These are phyloP conservation scores for Aradophagus sp. DNA, from an alignment of 1,140 invertebrate species.

Conservation along the genomic window DNA sequence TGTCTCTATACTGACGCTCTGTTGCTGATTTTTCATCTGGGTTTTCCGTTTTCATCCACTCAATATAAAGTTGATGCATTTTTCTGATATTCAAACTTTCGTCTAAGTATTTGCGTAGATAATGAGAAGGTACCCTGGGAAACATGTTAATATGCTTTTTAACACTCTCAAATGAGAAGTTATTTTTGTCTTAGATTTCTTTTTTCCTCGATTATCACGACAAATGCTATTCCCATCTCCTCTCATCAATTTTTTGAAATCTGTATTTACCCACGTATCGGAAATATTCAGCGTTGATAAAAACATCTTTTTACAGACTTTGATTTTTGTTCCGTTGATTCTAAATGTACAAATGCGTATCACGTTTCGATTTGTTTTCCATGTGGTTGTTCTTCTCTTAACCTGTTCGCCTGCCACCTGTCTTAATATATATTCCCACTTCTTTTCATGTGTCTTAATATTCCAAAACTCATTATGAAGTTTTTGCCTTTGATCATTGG, in stretches of 20 bases:
- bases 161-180: conserved; percentile 2
- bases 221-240: neutral
- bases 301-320: conserved; percentile 13
- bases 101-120: conserved; percentile 62
- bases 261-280: conserved; percentile 14
- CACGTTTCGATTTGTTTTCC: conserved; percentile 2
- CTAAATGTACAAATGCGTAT: neutral
- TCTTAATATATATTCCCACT: conserved; percentile 14
- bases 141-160: conserved; percentile 58
- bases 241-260: neutral
- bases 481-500: neutral
- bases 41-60: conserved; percentile 36
- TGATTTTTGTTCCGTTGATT: conserved; percentile 1
- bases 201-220: conserved; percentile 12
- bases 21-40: conserved; percentile 22
- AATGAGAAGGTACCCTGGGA: conserved; percentile 64
- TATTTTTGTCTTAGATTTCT: neutral
- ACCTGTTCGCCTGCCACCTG: neutral
- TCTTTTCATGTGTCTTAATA: conserved; percentile 11
- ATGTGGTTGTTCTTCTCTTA: conserved; percentile 3
- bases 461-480: conserved; percentile 9
- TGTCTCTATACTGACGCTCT: conserved; percentile 57
- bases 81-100: conserved; percentile 59
- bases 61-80: conserved; percentile 59
- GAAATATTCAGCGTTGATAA: conserved; percentile 12